These are phyloP conservation scores for Drosophila lutescens DNA, from an alignment of 2,888 invertebrate species.

Conservation along the genomic window DNA sequence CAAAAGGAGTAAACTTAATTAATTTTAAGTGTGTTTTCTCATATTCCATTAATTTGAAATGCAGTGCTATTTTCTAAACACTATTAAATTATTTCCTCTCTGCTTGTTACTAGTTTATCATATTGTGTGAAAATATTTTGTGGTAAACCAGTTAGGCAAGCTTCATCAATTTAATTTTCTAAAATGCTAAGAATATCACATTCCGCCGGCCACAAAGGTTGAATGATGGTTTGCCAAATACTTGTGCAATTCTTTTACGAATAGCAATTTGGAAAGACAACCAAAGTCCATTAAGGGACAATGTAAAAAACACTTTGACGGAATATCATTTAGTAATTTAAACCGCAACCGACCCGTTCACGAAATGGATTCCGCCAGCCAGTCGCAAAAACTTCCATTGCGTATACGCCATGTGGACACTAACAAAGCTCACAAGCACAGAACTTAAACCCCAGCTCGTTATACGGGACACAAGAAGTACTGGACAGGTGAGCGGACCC, in stretches of 20 bases:
- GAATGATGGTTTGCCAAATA: neutral
- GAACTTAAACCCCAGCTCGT: conserved; percentile 46
- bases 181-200: neutral
- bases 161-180: neutral
- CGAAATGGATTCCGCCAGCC: conserved; percentile 30
- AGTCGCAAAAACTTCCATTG: conserved; percentile 55
- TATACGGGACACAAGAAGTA: conserved; percentile 16
- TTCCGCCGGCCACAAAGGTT: neutral
- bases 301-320: conserved; percentile 5
- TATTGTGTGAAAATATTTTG: conserved; percentile 5
- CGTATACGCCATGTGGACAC: conserved; percentile 52
- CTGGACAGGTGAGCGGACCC: conserved; percentile 31
- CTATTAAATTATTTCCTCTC: neutral
- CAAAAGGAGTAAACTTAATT: neutral
- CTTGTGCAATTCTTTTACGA: neutral
- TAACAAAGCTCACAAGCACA: conserved; percentile 8
- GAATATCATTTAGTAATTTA: conserved; percentile 14
- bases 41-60: neutral
- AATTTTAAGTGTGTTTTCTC: conserved; percentile 1
- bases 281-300: conserved; percentile 9
- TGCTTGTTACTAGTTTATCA: neutral
- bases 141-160: neutral
- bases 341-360: conserved; percentile 8
- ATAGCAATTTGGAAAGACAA: conserved; percentile 6
- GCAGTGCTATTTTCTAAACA: neutral